Conservation (phyloP, 1,140 invertebrate species). For the Drosophila murphyi region DNA sequence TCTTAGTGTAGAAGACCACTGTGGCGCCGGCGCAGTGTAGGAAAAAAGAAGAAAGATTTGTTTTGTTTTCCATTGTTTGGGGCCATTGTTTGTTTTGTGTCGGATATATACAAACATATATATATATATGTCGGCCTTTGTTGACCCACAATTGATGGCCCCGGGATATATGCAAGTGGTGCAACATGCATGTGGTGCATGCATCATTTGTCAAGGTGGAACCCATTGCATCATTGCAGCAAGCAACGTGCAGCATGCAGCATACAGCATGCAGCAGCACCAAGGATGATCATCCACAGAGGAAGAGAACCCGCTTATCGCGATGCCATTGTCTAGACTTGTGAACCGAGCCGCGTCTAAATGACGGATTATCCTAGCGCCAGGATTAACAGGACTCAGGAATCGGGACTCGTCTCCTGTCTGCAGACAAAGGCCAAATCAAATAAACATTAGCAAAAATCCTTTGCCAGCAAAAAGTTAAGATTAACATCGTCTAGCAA, state of each 20-base stretch:
- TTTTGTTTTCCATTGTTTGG: slow-evolving; percentile 38
- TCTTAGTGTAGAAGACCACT: background rate
- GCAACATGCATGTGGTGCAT: slow-evolving; percentile 6
- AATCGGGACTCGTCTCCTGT: background rate
- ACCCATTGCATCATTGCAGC: slow-evolving; percentile 32
- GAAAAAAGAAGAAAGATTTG: background rate
- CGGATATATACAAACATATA: background rate
- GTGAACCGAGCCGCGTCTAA: slow-evolving; percentile 77
- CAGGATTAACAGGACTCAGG: slow-evolving; percentile 56
- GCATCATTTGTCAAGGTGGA: slow-evolving; percentile 26
- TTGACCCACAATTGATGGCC: slow-evolving; percentile 54
- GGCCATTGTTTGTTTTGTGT: slow-evolving; percentile 47
- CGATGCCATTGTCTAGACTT: slow-evolving; percentile 83
- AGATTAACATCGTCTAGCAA: slow-evolving; percentile 74
- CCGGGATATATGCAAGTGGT: slow-evolving; percentile 11
- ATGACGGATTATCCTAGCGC: slow-evolving; percentile 82
- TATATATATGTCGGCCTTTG: slow-evolving; percentile 11
- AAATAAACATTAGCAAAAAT: slow-evolving; percentile 80
- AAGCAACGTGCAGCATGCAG: background rate
- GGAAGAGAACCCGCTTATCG: slow-evolving; percentile 43
- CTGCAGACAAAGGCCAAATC: slow-evolving; percentile 70
- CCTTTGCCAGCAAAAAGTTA: slow-evolving; percentile 76
- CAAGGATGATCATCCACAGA: slow-evolving; percentile 23
- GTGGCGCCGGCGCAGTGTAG: slow-evolving; percentile 10
- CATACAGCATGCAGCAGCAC: background rate